A percentile compares a stretch with the other conserved stretches of the same genome.
Evolutionary conservation across 2,113 vertebrate genomes (phyloP).

Genomic region (Gadus macrocephalus): DNA sequence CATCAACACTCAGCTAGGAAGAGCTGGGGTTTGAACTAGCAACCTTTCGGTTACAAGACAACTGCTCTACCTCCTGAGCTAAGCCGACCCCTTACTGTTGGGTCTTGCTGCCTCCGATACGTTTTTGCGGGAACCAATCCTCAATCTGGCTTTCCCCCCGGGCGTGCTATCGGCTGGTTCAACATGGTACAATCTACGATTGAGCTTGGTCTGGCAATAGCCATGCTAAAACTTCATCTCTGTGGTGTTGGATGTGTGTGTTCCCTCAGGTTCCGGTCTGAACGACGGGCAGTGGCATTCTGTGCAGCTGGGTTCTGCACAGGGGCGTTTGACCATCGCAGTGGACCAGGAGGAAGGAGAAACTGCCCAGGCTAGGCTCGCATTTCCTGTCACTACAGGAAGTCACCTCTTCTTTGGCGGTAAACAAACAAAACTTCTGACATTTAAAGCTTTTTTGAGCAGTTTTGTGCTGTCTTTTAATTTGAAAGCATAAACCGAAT

Average conservation of each 20-base stretch:
- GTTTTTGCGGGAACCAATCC: no score
- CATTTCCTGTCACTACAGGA: conserved; percentile 65
- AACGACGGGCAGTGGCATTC: conserved; percentile 85
- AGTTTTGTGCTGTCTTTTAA: background rate
- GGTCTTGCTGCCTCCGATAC: no score
- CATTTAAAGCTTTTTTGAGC: background rate
- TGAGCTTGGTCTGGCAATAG: no score
- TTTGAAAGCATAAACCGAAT: no score
- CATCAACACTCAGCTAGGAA: no score
- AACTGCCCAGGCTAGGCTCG: conserved; percentile 40
- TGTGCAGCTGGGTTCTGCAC: conserved; percentile 67
- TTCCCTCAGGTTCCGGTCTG: conserved; percentile 66
- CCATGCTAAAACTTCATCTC: background rate
- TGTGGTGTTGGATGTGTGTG: conserved; percentile 4
- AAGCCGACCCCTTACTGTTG: no score
- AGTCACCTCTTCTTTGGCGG: conserved; percentile 79
- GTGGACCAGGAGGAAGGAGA: conserved; percentile 68
- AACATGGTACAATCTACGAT: no score
- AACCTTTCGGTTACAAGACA: no score
- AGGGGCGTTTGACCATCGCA: conserved; percentile 66
- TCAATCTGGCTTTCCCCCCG: no score
- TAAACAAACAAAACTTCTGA: conserved; percentile 38
- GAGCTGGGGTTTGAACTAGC: no score
- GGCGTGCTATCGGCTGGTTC: no score
- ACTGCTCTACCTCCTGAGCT: no score